phyloP scores from a whole-genome alignment of 1,140 invertebrate species.

The Drosophila ficusphila region DNA sequence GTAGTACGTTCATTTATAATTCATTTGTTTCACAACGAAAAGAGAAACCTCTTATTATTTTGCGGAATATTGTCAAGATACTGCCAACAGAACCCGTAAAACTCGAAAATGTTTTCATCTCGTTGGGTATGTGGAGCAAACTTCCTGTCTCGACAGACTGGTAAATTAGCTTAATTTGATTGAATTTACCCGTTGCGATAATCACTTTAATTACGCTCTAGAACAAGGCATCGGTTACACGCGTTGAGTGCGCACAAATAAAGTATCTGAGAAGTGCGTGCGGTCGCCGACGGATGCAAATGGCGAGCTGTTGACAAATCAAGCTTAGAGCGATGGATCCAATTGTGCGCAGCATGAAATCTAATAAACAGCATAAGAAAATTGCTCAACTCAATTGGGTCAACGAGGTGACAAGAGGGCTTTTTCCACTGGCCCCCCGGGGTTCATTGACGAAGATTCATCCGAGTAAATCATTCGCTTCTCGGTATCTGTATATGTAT shows the following conservation, averaged over 20 bases:
- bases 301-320: constrained; percentile 50
- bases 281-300: constrained; percentile 32
- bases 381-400: constrained; percentile 76
- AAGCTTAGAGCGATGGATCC: constrained; percentile 48
- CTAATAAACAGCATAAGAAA: constrained; percentile 65
- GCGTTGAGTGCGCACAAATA: constrained; percentile 9
- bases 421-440: constrained; percentile 4
- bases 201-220: constrained; percentile 68
- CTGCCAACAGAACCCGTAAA: neutral
- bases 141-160: constrained; percentile 48
- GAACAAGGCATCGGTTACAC: constrained; percentile 55
- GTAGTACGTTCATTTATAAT: too few species aligned
- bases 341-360: constrained; percentile 67
- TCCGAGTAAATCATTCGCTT: constrained; percentile 1
- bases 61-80: neutral
- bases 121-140: constrained; percentile 40
- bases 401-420: constrained; percentile 45
- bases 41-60: too few species aligned
- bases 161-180: constrained; percentile 65
- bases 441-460: constrained; percentile 40
- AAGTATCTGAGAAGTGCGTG: constrained; percentile 42
- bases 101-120: constrained; percentile 1
- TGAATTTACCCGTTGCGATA: constrained; percentile 52
- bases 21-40: too few species aligned
- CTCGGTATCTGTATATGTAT: neutral